These are phyloP conservation scores for Drosophila seclusa DNA, from an alignment of 2,888 invertebrate genomes.

Conservation along the genomic window DNA sequence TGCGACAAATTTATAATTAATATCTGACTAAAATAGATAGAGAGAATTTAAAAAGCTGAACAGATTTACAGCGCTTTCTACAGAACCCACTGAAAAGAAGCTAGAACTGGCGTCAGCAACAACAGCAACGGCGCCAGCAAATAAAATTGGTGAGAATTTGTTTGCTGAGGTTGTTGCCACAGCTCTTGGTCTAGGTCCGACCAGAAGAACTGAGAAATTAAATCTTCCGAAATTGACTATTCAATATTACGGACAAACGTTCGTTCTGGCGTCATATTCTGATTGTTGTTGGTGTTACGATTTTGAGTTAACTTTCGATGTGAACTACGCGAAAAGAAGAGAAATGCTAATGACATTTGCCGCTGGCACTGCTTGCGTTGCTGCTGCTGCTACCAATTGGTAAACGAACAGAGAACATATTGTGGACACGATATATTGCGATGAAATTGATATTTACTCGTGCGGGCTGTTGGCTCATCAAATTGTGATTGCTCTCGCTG, in stretches of 20 bases:
- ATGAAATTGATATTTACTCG: conserved; percentile 49
- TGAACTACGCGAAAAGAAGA: conserved; percentile 33
- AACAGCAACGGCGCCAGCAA: conserved; percentile 14
- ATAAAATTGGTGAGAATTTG: conserved; percentile 25
- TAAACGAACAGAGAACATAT: conserved; percentile 24
- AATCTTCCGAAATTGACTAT: conserved; percentile 4
- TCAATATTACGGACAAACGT: conserved; percentile 6
- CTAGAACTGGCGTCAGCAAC: conserved; percentile 20
- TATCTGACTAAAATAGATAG: neutral
- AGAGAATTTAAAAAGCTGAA: neutral
- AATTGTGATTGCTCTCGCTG: conserved; percentile 14
- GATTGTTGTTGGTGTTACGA: conserved; percentile 10
- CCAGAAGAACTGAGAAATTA: neutral
- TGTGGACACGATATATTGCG: conserved; percentile 21
- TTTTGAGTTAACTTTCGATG: conserved; percentile 13
- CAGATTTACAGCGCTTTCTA: neutral
- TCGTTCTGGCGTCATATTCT: neutral
- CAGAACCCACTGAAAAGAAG: conserved; percentile 1
- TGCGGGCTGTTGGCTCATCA: conserved; percentile 42
- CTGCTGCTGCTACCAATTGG: conserved; percentile 12
- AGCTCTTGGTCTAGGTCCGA: conserved; percentile 15
- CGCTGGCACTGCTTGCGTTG: conserved; percentile 3
- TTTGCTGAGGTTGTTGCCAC: conserved; percentile 6
- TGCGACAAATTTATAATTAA: neutral
- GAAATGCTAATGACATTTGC: conserved; percentile 15